Evolutionary conservation across 2,797 vertebrate species (phyloP), one percentile per base, ranked within the genome.

Genomic region (Percopsis omiscomaycus): DNA sequence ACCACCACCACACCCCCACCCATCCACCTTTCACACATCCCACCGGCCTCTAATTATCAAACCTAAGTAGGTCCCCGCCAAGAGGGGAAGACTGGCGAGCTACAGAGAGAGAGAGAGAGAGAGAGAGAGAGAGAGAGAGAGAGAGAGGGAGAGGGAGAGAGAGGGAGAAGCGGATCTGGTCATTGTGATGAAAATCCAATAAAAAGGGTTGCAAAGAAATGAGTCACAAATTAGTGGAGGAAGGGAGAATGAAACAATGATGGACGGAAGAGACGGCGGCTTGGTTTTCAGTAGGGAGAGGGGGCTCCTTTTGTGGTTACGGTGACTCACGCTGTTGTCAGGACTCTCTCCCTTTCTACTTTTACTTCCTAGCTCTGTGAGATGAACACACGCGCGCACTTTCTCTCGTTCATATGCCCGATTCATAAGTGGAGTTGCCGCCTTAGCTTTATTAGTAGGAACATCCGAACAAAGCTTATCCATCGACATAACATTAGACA

Each of bases 11-110:
- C 5, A 5, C 83, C 77, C 81, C 54, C 56, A 64, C 62, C 68
- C 81, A 76, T 80, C 73, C 78, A 67, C 82, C 84, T 74, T 86
- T 86, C 85, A 87, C 87, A 86, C 87, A 84, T 87, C 86, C 86
- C 81, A 84, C 85, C 64, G 78, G 74, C 58, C 74, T 82, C 79
- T 85, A 87, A 89, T 89, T 88, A 89, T 86, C 79, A 70, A 83
- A 89, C 88, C 76, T 86, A 85, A 87, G 83, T 81, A 79, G 85
- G 76, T 86, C 77, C 83, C 65, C n/a, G 50, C 78, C 78, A 86
- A 83, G 68, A 82, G 69, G 79, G 57, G 72, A 61, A 80, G 51
- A 72, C 66, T 48, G 53, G 55, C 58, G 71, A 73, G 55, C 71
- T 66, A 49, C 51, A 55, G 69, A 45, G 49, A 57, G 56, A 66